Percentiles rank a stretch among this genome's conserved stretches.
phyloP scores from a whole-genome alignment of 1,140 invertebrate species.

The Cotesia chilonis region DNA sequence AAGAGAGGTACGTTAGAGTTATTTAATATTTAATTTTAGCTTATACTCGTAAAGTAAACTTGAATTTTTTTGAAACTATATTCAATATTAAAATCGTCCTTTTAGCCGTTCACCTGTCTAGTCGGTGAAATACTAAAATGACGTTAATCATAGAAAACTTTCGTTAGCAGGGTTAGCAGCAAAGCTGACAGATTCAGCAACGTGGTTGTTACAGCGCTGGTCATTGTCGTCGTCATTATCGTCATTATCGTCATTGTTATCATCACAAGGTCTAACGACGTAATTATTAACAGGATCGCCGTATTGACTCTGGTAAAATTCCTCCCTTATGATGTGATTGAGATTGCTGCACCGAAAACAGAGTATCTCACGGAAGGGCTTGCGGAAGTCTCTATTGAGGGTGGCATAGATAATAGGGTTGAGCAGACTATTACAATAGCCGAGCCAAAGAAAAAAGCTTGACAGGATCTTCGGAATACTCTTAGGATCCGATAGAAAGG shows the following conservation, averaged over 20 bases:
- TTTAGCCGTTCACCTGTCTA: too few relatives aligned
- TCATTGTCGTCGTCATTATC: constrained; percentile 44
- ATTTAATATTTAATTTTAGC: not conserved
- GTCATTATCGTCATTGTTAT: constrained; percentile 13
- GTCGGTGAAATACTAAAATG: not conserved
- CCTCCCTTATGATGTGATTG: constrained; percentile 90
- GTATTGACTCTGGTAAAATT: constrained; percentile 92
- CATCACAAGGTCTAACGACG: constrained; percentile 51
- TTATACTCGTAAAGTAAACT: too few relatives aligned
- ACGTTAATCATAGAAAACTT: constrained; percentile 60
- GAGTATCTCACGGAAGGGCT: constrained; percentile 90
- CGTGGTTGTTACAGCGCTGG: constrained; percentile 44
- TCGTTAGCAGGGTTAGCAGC: constrained; percentile 55
- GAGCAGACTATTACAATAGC: constrained; percentile 91
- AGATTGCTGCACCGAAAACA: constrained; percentile 88
- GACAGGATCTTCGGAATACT: constrained; percentile 71
- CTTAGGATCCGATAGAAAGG: constrained; percentile 75
- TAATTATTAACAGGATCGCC: constrained; percentile 74
- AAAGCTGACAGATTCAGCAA: constrained; percentile 38
- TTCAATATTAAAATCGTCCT: too few relatives aligned
- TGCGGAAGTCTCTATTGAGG: constrained; percentile 89
- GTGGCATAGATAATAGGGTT: constrained; percentile 96
- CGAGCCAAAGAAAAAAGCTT: constrained; percentile 84
- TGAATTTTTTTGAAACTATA: too few relatives aligned
- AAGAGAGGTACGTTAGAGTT: too few relatives aligned